Percentiles rank a stretch among this genome's conserved stretches.
Conservation (phyloP, 2,113 vertebrate genomes). For the Dryoscopus gambensis region DNA sequence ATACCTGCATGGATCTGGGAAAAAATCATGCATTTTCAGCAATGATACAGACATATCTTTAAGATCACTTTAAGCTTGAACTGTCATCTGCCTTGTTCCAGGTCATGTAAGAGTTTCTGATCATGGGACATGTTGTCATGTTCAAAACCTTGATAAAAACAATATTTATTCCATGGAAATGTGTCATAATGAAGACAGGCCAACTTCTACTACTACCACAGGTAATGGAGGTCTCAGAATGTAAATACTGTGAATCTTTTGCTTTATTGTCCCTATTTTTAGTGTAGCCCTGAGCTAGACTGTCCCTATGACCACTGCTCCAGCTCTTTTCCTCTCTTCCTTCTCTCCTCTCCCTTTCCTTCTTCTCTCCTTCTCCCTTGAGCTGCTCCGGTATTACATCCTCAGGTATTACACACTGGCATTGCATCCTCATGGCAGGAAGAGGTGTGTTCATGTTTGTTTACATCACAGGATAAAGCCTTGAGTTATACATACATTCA, state of each 20-base stretch:
- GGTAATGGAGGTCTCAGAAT: constrained; percentile 25
- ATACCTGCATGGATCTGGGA: not conserved
- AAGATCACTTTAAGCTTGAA: not conserved
- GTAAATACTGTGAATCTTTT: not conserved
- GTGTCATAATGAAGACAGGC: constrained; percentile 48
- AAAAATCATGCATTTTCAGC: not conserved
- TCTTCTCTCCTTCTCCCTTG: not conserved
- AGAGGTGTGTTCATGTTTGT: too few species aligned
- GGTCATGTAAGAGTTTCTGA: constrained; percentile 56
- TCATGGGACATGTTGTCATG: constrained; percentile 20
- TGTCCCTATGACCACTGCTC: rapidly evolving
- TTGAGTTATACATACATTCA: not conserved
- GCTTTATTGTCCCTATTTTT: not conserved
- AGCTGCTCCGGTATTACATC: not conserved
- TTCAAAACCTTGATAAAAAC: constrained; percentile 47
- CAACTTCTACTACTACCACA: constrained; percentile 61
- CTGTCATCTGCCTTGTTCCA: constrained; percentile 43
- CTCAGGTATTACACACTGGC: not conserved
- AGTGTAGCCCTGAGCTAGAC: rapidly evolving
- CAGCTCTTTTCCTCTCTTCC: not conserved
- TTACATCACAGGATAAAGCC: not conserved
- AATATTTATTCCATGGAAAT: constrained; percentile 57
- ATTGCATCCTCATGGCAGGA: rapidly evolving
- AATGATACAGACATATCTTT: not conserved
- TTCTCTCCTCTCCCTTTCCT: not conserved